phyloP scores from a whole-genome alignment of 2,888 invertebrate genomes.

The Ectropis crepuscularia region DNA sequence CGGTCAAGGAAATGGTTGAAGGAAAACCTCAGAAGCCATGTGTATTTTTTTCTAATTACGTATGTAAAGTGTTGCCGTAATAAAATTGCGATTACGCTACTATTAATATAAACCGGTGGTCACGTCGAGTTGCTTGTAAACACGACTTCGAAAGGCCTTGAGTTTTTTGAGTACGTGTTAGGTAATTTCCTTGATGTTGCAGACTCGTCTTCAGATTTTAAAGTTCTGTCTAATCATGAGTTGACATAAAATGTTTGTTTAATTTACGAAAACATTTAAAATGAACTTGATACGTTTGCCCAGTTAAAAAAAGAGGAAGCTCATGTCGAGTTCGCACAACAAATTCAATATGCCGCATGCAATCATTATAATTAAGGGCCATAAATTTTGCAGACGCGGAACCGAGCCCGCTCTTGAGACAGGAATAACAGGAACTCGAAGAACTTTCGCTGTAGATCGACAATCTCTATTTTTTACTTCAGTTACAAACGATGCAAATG shows the following conservation, averaged over 20 bases:
- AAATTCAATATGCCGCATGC: conserved; percentile 55
- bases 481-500: no score
- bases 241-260: neutral
- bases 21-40: conserved; percentile 58
- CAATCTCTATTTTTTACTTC: conserved; percentile 20
- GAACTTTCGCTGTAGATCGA: conserved; percentile 49
- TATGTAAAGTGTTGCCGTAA: conserved; percentile 45
- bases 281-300: conserved; percentile 39
- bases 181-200: conserved; percentile 54
- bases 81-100: conserved; percentile 47
- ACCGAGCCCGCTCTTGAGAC: conserved; percentile 48
- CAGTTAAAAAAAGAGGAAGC: conserved; percentile 48
- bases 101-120: conserved; percentile 46
- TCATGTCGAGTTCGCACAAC: conserved; percentile 46
- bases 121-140: conserved; percentile 43
- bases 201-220: conserved; percentile 33
- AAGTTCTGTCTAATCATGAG: conserved; percentile 44
- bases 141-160: conserved; percentile 53
- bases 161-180: conserved; percentile 60
- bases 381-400: conserved; percentile 65
- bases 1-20: conserved; percentile 73
- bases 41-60: conserved; percentile 48
- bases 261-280: conserved; percentile 29
- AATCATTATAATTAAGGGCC: conserved; percentile 66
- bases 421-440: conserved; percentile 49